Base-by-base conservation (phyloP, 2,888 invertebrate genomes). In the Dromius quadrimaculatus region DNA sequence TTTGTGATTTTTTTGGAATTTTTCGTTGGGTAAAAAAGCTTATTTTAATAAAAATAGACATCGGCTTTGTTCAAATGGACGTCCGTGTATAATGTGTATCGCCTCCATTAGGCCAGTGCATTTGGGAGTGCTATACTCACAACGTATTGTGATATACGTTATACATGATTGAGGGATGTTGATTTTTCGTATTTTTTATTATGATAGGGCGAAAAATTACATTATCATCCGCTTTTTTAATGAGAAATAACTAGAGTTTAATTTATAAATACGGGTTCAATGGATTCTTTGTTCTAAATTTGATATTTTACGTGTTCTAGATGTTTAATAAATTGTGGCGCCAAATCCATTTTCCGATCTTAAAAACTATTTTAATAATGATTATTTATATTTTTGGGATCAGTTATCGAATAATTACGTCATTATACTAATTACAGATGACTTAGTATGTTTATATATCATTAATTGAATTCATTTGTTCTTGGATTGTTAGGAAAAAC, bases 41-140 rank as follows among this genome's bases (percentile, higher is more conserved):
- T 17, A 47, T 47, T 62, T 62, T 50, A 9, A 62, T 50, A 70
- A 70, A 70, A 70, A 70, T 62, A 70, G 57, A 70, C 28, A 73
- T 68, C 64, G 75, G 80, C 81, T 83, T 83, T 83, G 82, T 83
- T 83, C 82, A 80, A 82, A 83, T 82, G 82, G 81, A 77, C 77
- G 78, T 77, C 77, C 76, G 78, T 79, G 78, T 76, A 78, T 78
- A 73, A 78, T 79, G 78, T 80, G 81, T 81, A 80, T 78, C 76
- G 83, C 82, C 82, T 83, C 83, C 84, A 84, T 84, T 83, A 81
- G 80, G 78, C 78, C 81, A 76, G 79, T 81, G 79, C 78, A 80
- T 79, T 78, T 78, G 78, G 74, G 74, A 75, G 72, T 71, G 73
- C 75, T 73, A 63, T 72, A 65, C 71, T 64, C n/a, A n/a, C 59